Evolutionary conservation across 1,140 invertebrate genomes (phyloP).

Genomic region (Teleogryllus occipitalis): DNA sequence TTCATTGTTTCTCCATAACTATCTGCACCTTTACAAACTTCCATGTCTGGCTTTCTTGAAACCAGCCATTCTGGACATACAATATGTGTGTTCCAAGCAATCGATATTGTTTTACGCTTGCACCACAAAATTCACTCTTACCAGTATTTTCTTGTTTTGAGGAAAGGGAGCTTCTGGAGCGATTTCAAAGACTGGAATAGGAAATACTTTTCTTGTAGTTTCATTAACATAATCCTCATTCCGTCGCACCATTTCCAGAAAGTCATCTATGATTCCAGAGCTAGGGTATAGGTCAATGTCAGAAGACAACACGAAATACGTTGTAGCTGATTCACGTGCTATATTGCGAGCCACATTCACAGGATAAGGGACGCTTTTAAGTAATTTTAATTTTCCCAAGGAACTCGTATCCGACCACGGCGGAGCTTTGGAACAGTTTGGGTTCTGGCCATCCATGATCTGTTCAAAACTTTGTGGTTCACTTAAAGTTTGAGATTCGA

Average conservation of each 20-base stretch:
- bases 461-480: conserved; percentile 55
- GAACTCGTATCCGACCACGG: conserved; percentile 57
- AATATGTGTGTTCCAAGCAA: no score
- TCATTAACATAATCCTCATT: conserved; percentile 36
- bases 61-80: no score
- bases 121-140: no score
- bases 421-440: conserved; percentile 56
- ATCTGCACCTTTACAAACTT: no score
- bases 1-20: no score
- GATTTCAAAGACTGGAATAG: no score
- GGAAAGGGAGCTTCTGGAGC: no score
- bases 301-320: conserved; percentile 75
- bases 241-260: conserved; percentile 70
- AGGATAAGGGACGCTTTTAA: conserved; percentile 73
- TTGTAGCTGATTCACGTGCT: conserved; percentile 68
- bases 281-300: conserved; percentile 87
- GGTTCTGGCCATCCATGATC: conserved; percentile 43
- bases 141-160: no score
- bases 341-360: conserved; percentile 82
- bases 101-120: no score
- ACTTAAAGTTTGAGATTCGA: conserved; percentile 73
- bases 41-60: no score
- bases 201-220: no score
- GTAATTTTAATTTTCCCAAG: conserved; percentile 63
- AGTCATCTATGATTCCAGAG: conserved; percentile 62